Percentiles rank a stretch among this genome's conserved stretches.
Conservation (phyloP, 2,888 invertebrate species). For the Acronicta psi region DNA sequence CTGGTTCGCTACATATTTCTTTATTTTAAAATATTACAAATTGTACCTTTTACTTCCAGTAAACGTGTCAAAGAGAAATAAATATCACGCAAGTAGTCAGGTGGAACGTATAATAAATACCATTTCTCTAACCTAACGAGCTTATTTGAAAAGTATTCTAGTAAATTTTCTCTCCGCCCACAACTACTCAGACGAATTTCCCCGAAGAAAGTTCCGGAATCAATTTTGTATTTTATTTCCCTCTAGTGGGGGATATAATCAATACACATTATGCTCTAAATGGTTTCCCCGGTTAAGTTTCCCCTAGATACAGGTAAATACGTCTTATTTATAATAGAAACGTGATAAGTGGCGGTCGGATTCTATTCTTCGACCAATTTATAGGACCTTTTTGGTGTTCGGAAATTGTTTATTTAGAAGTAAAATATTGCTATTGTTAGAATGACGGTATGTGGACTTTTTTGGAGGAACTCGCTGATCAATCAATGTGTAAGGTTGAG, state of each 20-base stretch:
- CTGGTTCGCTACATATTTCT: too few species aligned
- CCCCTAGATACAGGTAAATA: constrained; percentile 55
- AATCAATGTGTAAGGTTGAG: too few species aligned
- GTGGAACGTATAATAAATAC: too few species aligned
- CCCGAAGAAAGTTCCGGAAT: constrained; percentile 34
- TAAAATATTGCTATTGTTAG: background rate
- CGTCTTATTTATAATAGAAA: constrained; percentile 54
- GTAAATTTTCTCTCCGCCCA: constrained; percentile 7
- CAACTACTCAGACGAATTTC: constrained; percentile 36
- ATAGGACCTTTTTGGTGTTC: constrained; percentile 21
- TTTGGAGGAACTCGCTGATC: too few species aligned
- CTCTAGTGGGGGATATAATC: constrained; percentile 52
- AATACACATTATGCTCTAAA: constrained; percentile 54
- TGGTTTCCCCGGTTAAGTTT: constrained; percentile 41
- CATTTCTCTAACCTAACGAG: background rate
- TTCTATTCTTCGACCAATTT: constrained; percentile 54
- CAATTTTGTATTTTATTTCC: constrained; percentile 55
- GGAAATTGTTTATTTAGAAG: background rate
- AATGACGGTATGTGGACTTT: background rate
- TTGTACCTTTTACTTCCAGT: too few species aligned
- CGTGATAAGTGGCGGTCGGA: constrained; percentile 55
- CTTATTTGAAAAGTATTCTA: constrained; percentile 17
- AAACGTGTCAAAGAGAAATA: too few species aligned
- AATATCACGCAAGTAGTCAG: background rate
- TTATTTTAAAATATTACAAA: too few species aligned